Percentiles rank a stretch among this genome's conserved stretches.
Conservation (phyloP, 92 coral and sea anemone species). For the Actinostola sp. region DNA sequence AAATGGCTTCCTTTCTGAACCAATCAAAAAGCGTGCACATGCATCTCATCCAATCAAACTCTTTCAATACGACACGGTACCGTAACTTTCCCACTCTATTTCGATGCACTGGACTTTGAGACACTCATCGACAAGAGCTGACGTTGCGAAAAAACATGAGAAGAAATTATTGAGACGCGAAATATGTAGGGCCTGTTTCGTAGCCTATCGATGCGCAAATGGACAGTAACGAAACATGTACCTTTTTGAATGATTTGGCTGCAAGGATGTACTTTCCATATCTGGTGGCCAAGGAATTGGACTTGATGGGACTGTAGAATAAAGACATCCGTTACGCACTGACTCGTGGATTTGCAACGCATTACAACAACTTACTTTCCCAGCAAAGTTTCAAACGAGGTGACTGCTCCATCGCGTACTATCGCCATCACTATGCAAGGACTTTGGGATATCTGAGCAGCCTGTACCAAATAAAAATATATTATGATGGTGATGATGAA, state of each 20-base stretch:
- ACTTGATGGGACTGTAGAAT: slow-evolving; percentile 68
- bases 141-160: too few species aligned
- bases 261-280: slow-evolving; percentile 78
- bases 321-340: neutral
- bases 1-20: too few species aligned
- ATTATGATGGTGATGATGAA: neutral
- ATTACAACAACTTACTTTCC: slow-evolving; percentile 75
- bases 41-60: too few species aligned
- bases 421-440: slow-evolving; percentile 90
- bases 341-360: too few species aligned
- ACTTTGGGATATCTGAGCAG: slow-evolving; percentile 70
- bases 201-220: neutral
- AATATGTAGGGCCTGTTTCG: neutral
- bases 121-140: too few species aligned
- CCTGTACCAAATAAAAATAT: slow-evolving; percentile 35
- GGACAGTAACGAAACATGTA: slow-evolving; percentile 13
- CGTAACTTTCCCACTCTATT: too few species aligned
- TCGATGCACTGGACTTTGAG: too few species aligned
- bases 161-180: too few species aligned
- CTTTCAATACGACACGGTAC: too few species aligned
- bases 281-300: slow-evolving; percentile 55
- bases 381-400: slow-evolving; percentile 88
- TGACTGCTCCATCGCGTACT: slow-evolving; percentile 91
- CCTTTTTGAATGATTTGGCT: slow-evolving; percentile 80
- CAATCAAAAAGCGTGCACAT: too few species aligned